These are phyloP conservation scores for Acanthaster planci DNA, from an alignment of 35 echinoderm and acorn worm genomes.

Conservation along the genomic window DNA sequence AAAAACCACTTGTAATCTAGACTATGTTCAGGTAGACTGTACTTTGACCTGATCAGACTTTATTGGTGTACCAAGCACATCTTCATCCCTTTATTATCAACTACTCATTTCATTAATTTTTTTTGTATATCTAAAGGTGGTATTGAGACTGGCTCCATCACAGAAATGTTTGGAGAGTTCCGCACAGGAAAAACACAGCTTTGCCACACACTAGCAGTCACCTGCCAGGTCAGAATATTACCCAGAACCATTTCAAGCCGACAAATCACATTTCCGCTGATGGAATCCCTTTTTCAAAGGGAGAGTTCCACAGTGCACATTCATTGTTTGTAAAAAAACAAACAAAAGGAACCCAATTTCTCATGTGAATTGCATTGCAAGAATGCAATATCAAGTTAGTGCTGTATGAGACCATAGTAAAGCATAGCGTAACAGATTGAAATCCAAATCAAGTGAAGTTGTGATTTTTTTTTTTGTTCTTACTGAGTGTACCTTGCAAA, in stretches of 20 bases:
- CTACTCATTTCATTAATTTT: neutral
- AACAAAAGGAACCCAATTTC: no score
- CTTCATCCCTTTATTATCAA: no score
- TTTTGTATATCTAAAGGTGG: constrained; percentile 68
- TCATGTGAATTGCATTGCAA: no score
- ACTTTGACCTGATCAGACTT: no score
- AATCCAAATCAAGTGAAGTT: no score
- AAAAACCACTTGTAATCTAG: neutral
- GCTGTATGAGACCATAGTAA: no score
- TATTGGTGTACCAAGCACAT: no score
- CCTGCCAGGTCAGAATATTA: constrained; percentile 80
- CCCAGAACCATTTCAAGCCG: neutral
- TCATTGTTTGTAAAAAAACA: neutral
- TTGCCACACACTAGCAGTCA: constrained; percentile 95
- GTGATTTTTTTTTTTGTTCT: no score
- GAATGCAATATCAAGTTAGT: no score
- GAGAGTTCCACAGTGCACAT: neutral
- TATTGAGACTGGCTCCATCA: constrained; percentile 98
- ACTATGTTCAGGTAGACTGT: neutral
- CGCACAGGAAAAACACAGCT: constrained; percentile 97
- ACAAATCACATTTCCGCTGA: neutral
- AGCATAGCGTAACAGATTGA: no score
- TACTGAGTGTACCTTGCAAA: no score
- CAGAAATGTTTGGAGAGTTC: constrained; percentile 99
- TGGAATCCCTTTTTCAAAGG: neutral